Evolutionary conservation across 2,113 vertebrate species (phyloP).

Genomic region (Phalacrocorax brasilianus): DNA sequence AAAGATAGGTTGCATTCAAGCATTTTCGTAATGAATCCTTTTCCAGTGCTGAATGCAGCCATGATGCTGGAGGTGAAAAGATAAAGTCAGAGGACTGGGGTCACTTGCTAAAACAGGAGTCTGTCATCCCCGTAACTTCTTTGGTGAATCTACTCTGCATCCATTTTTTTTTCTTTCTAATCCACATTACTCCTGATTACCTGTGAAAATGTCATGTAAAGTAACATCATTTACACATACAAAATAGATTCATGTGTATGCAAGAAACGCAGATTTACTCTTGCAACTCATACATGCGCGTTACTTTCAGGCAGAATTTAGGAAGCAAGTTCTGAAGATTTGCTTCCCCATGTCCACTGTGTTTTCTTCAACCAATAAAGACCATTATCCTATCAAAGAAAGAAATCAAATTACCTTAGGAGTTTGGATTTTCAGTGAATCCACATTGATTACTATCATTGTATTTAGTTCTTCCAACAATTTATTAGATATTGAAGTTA

Average conservation of each 20-base stretch:
- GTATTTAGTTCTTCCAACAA: background rate
- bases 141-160: background rate
- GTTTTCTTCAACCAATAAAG: background rate
- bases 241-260: background rate
- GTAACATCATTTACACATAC: background rate
- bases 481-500: background rate
- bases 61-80: conserved; percentile 7
- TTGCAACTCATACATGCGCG: background rate
- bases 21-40: conserved; percentile 8
- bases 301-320: background rate
- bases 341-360: background rate
- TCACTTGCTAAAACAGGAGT: background rate
- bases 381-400: background rate
- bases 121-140: background rate
- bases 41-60: background rate
- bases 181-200: background rate
- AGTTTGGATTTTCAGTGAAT: background rate
- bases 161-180: background rate
- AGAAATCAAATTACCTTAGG: background rate
- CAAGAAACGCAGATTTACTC: background rate
- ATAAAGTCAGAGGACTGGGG: background rate
- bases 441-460: background rate
- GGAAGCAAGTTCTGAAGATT: background rate
- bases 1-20: background rate
- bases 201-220: background rate